Conservation (phyloP, 2,113 vertebrate genomes). For the Siphamia tubifer region DNA sequence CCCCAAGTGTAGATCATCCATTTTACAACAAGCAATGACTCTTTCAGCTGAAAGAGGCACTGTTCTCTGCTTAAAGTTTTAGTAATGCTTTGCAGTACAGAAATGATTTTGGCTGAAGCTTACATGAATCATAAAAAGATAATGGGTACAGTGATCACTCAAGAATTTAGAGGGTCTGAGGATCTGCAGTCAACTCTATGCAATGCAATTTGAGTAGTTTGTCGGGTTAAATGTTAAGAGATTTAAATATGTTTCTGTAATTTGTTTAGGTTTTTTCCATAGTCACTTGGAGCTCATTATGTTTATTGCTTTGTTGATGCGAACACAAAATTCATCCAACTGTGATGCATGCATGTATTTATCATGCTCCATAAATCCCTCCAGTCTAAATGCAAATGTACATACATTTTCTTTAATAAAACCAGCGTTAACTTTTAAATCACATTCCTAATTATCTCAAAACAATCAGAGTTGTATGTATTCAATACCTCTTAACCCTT, state of each 20-base stretch:
- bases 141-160: conserved; percentile 28
- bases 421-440: too few species aligned
- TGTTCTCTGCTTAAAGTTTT: conserved; percentile 44
- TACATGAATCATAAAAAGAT: conserved; percentile 52
- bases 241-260: background rate
- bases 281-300: background rate
- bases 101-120: conserved; percentile 26
- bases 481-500: too few species aligned
- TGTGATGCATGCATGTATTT: background rate
- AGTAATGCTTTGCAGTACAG: conserved; percentile 40
- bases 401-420: too few species aligned
- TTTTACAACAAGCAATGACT: conserved; percentile 57
- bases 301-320: background rate
- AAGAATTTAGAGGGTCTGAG: conserved; percentile 22
- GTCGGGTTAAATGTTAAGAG: background rate
- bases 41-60: conserved; percentile 17
- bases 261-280: background rate
- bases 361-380: too few species aligned
- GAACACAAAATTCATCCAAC: background rate
- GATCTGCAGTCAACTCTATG: background rate
- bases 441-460: too few species aligned
- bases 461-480: too few species aligned
- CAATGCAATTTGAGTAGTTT: background rate
- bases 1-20: conserved; percentile 56
- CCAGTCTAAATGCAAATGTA: too few species aligned